These are phyloP conservation scores for Oryzias sinensis DNA, from an alignment of 2,797 vertebrate species.

Conservation along the genomic window DNA sequence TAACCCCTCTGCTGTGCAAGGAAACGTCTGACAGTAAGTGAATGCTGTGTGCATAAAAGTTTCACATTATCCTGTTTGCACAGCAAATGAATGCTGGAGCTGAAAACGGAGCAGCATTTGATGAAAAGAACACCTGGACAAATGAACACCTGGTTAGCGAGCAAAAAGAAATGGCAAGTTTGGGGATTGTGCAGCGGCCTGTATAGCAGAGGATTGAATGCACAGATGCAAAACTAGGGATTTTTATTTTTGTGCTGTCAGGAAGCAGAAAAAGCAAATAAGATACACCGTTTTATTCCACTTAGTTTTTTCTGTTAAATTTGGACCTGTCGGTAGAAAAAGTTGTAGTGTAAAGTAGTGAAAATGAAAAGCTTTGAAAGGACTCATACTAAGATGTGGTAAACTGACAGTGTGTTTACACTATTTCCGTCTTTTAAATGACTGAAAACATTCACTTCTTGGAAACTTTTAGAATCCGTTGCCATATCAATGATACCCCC, in stretches of 20 bases:
- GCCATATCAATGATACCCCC: no score
- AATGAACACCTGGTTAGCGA: not conserved
- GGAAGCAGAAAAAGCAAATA: constrained; percentile 1
- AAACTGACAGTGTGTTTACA: no score
- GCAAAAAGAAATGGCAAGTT: constrained; percentile 1
- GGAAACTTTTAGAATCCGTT: no score
- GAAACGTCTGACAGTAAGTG: constrained; percentile 5
- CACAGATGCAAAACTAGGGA: not conserved
- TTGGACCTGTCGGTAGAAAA: constrained; percentile 3
- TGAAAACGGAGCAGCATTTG: constrained; percentile 1
- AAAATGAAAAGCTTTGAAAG: not conserved
- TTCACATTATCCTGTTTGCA: constrained; percentile 17
- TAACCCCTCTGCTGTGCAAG: not conserved
- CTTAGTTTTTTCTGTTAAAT: constrained; percentile 4
- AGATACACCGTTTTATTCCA: not conserved
- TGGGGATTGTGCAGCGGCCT: not conserved
- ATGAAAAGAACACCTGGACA: constrained; percentile 15
- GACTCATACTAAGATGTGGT: no score
- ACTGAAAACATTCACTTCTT: no score
- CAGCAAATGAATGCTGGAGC: constrained; percentile 1
- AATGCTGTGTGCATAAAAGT: not conserved
- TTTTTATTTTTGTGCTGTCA: not conserved
- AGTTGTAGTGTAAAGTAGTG: not conserved
- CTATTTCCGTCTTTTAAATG: no score
- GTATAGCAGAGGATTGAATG: not conserved